Evolutionary conservation across 2,888 invertebrate species (phyloP).

Genomic region (Heliconius erato): DNA sequence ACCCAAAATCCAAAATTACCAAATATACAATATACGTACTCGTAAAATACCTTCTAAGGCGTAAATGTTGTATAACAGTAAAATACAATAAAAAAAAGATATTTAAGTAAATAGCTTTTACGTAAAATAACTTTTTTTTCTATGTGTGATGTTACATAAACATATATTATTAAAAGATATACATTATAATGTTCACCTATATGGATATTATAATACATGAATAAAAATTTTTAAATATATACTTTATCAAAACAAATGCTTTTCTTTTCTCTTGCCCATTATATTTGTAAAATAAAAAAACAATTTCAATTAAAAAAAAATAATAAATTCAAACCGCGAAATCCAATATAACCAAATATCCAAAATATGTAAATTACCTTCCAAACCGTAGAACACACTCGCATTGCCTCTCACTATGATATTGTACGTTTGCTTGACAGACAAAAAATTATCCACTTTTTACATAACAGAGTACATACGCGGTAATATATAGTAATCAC

Average conservation of each 20-base stretch:
- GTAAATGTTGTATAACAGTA: no score
- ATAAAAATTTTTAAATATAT: no score
- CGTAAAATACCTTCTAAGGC: no score
- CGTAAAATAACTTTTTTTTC: no score
- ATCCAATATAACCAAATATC: background rate
- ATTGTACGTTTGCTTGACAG: constrained; percentile 81
- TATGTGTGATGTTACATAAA: no score
- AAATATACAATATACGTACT: no score
- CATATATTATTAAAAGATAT: no score
- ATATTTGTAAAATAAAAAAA: background rate
- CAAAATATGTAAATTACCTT: constrained; percentile 62
- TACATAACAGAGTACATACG: constrained; percentile 74
- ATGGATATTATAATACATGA: no score
- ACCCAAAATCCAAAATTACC: no score
- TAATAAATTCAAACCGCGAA: background rate
- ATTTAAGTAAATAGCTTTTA: no score
- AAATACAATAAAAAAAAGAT: no score
- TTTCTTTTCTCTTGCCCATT: background rate
- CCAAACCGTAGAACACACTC: constrained; percentile 74
- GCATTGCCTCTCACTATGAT: constrained; percentile 83
- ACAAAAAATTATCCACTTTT: constrained; percentile 83
- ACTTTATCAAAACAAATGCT: background rate
- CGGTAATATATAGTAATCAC: constrained; percentile 61
- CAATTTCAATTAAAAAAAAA: background rate
- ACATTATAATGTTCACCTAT: no score